phyloP scores from a whole-genome alignment of 2,797 vertebrate species.

The Acanthopagrus latus region DNA sequence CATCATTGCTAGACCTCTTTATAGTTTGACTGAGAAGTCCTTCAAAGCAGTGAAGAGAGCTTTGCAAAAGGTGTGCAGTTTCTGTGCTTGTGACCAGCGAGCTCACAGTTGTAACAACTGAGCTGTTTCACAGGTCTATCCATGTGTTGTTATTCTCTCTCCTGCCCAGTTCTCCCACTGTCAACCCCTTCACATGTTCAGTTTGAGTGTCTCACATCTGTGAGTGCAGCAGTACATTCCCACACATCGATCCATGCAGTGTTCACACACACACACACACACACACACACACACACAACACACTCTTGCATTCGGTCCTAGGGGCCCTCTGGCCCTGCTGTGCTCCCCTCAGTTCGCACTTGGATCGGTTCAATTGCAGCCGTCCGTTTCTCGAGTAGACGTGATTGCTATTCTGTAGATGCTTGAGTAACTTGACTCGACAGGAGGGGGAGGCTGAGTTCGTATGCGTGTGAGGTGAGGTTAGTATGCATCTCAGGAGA shows the following conservation, averaged over 20 bases:
- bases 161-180: neutral
- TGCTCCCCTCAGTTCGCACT: conserved; percentile 25
- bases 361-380: conserved; percentile 42
- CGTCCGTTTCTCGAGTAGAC: conserved; percentile 18
- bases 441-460: conserved; percentile 7
- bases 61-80: neutral
- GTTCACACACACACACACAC: conserved; percentile 31
- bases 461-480: conserved; percentile 24
- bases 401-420: conserved; percentile 39
- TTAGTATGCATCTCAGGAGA: conserved; percentile 7
- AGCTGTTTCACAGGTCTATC: conserved; percentile 22
- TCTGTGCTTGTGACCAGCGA: neutral
- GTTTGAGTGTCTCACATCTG: conserved; percentile 54
- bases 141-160: neutral
- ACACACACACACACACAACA: no score
- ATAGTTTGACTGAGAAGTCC: neutral
- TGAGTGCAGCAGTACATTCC: conserved; percentile 33
- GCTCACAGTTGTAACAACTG: conserved; percentile 21
- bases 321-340: conserved; percentile 37
- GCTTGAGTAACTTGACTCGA: conserved; percentile 24
- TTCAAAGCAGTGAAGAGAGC: conserved; percentile 11
- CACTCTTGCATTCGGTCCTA: conserved; percentile 25
- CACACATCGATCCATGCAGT: conserved; percentile 37
- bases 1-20: neutral
- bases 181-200: conserved; percentile 24